Base-by-base conservation (phyloP, 2,797 vertebrate species). In the Acanthurus leucopareius region DNA sequence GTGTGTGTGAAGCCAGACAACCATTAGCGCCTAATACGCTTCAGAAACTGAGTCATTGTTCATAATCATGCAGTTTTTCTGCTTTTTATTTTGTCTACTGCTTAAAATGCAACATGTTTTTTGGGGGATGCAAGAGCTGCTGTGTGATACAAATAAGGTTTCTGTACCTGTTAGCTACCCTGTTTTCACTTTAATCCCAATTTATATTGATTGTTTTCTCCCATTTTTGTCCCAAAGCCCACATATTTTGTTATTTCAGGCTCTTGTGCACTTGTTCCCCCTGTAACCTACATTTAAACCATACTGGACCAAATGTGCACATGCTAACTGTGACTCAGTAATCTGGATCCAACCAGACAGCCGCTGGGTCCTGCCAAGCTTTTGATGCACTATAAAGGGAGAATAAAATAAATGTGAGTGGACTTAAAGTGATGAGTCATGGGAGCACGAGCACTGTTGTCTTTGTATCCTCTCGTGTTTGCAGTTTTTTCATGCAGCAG, bases 341-440 rank as follows among this genome's bases (percentile, higher is more conserved):
- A 22, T 80, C 38, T 74, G 35, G 49, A 72, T 79, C 48, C 11
- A 10, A 5, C 32, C 69, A 69, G 53, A 73, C 77, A 69, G 77
- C 59, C 47, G 7, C 62, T 51, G 69, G 20, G 58, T 45, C 28
- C 67, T 69, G 72, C 60, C 16, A 45, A 54, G 75, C 70, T 80
- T 72, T 75, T 79, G 22, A 73, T 70, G 58, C 28, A 44, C 54
- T 60, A 32, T 32, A 51, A 49, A 82, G 47, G 19, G 8, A 70
- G 52, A 78, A 22, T 73, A 59, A 32, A 73, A 80, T 72, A 59
- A 70, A 57, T 40, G 40, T 40, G 45, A 79, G 75, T 49, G 17
- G 69, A 80, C 73, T 77, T 52, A 2, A 49, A 60, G 58, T 48
- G 32, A 32, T 91, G 86, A 90, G 80, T 89, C 83, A 89, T 15